These are phyloP conservation scores for Danio rerio DNA, from an alignment of 2,113 vertebrate species.

Conservation along the genomic window DNA sequence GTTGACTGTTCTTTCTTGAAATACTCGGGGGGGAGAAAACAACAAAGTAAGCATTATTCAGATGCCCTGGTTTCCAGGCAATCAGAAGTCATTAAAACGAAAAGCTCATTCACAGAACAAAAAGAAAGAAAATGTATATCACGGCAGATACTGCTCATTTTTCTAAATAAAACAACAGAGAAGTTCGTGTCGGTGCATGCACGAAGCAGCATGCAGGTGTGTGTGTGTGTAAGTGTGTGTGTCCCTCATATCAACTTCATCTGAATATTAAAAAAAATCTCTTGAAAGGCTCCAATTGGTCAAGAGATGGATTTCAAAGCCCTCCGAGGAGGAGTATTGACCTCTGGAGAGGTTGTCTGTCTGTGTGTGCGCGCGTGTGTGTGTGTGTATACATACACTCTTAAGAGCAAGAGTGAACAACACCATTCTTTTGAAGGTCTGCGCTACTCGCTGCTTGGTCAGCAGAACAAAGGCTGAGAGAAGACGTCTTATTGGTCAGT, in stretches of 20 bases:
- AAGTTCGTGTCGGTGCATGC: conserved; percentile 61
- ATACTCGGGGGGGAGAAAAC: conserved; percentile 37
- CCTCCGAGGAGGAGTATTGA: conserved; percentile 16
- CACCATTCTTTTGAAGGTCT: conserved; percentile 87
- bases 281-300: conserved; percentile 19
- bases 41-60: conserved; percentile 75
- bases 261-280: conserved; percentile 37
- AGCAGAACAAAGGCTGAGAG: conserved; percentile 86
- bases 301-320: conserved; percentile 17
- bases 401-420: conserved; percentile 84
- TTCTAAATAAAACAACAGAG: conserved; percentile 77
- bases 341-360: conserved; percentile 26
- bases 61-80: conserved; percentile 81
- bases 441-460: conserved; percentile 81
- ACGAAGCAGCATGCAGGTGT: conserved; percentile 61
- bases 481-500: conserved; percentile 86
- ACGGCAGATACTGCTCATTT: conserved; percentile 86
- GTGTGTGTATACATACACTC: conserved; percentile 57
- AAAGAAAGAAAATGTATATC: conserved; percentile 83
- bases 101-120: conserved; percentile 86
- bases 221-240: conserved; percentile 49
- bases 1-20: conserved; percentile 19
- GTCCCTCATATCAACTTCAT: neutral
- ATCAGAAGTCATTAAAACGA: conserved; percentile 77
- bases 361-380: conserved; percentile 46